Percentiles rank a stretch among this genome's conserved stretches.
Evolutionary conservation across 2,888 invertebrate species (phyloP).

Genomic region (Baronia brevicornis): DNA sequence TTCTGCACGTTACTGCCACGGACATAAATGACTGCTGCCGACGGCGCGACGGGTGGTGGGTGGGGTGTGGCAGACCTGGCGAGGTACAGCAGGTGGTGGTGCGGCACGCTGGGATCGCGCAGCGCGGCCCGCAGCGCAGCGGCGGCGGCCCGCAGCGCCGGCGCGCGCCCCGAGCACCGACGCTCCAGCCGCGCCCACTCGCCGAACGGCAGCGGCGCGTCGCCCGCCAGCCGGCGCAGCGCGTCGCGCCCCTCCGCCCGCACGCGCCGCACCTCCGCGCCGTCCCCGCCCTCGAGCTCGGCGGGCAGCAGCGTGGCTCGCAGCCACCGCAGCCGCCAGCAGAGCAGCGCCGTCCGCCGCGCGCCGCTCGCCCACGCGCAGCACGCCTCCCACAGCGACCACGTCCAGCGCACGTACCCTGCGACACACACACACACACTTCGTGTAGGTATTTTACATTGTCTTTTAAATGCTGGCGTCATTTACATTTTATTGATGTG

Average conservation of each 20-base stretch:
- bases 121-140: constrained; percentile 35
- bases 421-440: constrained; percentile 17
- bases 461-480: too few relatives aligned
- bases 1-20: constrained; percentile 3
- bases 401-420: constrained; percentile 33
- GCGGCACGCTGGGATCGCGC: constrained; percentile 30
- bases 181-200: constrained; percentile 16
- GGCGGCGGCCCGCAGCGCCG: constrained; percentile 23
- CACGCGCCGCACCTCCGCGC: constrained; percentile 26
- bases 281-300: constrained; percentile 23
- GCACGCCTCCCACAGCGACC: constrained; percentile 25
- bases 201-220: constrained; percentile 19
- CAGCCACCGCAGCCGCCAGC: constrained; percentile 57
- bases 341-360: constrained; percentile 37
- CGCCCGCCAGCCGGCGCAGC: constrained; percentile 16
- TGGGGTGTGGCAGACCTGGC: constrained; percentile 24
- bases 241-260: constrained; percentile 18
- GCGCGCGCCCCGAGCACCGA: constrained; percentile 15
- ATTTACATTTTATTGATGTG: too few relatives aligned
- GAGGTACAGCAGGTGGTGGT: constrained; percentile 29
- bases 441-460: too few relatives aligned
- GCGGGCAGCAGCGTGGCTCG: constrained; percentile 36
- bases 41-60: constrained; percentile 1
- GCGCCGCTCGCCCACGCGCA: constrained; percentile 27
- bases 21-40: not conserved